phyloP scores from a whole-genome alignment of 2,113 vertebrate species.

The Larimichthys crocea region DNA sequence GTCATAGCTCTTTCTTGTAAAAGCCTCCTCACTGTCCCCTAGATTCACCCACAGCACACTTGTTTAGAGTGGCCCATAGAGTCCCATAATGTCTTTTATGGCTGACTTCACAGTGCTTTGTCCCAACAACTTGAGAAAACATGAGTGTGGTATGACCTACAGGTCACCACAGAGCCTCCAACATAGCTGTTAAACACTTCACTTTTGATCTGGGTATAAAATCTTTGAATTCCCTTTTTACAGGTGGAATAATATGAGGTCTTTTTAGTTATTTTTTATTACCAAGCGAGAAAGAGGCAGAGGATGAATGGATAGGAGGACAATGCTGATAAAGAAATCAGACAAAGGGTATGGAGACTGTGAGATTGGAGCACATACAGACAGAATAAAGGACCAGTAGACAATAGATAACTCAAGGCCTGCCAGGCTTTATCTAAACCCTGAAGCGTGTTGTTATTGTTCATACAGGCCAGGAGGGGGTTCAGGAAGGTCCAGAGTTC shows the following conservation, averaged over 20 bases:
- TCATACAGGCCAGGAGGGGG: conserved; percentile 38
- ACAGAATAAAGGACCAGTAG: not conserved
- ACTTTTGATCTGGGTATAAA: not conserved
- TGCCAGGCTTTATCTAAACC: conserved; percentile 37
- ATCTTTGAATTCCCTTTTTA: not conserved
- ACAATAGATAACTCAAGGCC: conserved; percentile 5
- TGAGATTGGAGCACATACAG: conserved; percentile 14
- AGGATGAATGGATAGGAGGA: not conserved
- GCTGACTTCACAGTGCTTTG: not conserved
- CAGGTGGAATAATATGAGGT: not conserved
- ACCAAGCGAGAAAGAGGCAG: not conserved
- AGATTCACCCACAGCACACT: not conserved
- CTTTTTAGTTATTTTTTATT: not conserved
- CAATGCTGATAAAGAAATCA: conserved; percentile 18
- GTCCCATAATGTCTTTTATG: not conserved
- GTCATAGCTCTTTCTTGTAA: not conserved
- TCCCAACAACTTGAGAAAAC: not conserved
- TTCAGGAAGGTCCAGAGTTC: conserved; percentile 52
- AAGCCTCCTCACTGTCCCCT: not conserved
- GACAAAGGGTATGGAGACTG: conserved; percentile 39
- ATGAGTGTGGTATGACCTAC: not conserved
- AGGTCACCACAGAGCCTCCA: not conserved
- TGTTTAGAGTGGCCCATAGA: not conserved
- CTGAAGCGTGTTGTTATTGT: conserved; percentile 38
- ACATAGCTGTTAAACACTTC: not conserved